These are phyloP conservation scores for Octopus bimaculoides DNA, from an alignment of 1,140 invertebrate species.

Conservation along the genomic window DNA sequence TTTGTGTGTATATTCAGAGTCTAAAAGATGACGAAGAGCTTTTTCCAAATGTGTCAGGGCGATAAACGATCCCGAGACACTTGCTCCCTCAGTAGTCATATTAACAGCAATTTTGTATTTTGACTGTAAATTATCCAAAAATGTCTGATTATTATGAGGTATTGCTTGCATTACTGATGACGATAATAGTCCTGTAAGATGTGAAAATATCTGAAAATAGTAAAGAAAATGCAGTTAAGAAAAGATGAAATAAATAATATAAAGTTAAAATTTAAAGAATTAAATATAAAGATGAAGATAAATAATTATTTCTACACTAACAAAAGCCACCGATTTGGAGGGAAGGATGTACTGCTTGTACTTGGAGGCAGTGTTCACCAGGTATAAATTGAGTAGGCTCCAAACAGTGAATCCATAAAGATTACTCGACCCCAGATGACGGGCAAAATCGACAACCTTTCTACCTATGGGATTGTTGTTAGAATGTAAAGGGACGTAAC, in stretches of 20 bases:
- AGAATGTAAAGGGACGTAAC: no score
- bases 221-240: no score
- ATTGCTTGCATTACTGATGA: background rate
- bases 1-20: background rate
- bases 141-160: background rate
- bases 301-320: no score
- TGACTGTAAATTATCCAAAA: background rate
- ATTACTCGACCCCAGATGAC: no score
- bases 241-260: constrained; percentile 11
- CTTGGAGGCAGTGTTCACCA: no score
- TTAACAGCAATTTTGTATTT: constrained; percentile 12
- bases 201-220: constrained; percentile 4
- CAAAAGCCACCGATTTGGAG: no score
- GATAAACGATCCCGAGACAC: background rate
- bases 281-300: no score
- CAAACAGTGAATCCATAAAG: no score
- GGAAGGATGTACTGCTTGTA: no score
- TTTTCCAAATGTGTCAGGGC: background rate
- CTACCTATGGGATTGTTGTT: no score
- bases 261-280: background rate
- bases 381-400: no score
- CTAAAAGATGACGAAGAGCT: background rate
- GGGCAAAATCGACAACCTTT: no score
- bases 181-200: constrained; percentile 4
- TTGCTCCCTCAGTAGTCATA: background rate